phyloP scores from a whole-genome alignment of 2,797 vertebrate genomes.

The Lutjanus argentimaculatus region DNA sequence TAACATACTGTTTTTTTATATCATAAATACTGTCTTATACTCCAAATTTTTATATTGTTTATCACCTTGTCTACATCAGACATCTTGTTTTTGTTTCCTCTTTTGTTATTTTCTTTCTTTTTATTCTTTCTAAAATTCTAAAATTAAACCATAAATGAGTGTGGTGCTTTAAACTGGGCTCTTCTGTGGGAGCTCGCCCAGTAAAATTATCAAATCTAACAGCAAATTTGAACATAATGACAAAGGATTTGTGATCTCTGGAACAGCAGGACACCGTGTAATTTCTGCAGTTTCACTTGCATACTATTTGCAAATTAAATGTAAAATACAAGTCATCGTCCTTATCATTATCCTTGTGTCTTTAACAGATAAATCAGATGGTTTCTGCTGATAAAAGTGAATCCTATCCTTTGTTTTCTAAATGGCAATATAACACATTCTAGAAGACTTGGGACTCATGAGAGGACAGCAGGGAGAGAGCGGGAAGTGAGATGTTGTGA shows the following conservation, averaged over 20 bases:
- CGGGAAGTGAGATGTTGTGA: slow-evolving; percentile 60
- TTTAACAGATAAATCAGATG: slow-evolving; percentile 20
- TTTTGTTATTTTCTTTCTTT: too few relatives aligned
- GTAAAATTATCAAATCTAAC: not conserved
- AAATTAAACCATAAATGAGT: too few relatives aligned
- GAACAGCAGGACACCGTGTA: not conserved
- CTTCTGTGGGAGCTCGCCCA: not conserved
- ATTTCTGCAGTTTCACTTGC: not conserved
- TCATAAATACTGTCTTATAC: too few relatives aligned
- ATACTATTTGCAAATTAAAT: not conserved
- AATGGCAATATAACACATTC: slow-evolving; percentile 47
- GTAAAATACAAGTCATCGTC: too few relatives aligned
- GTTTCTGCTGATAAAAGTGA: slow-evolving; percentile 24
- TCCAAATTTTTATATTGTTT: too few relatives aligned
- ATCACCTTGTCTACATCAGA: too few relatives aligned
- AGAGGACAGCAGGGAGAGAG: slow-evolving; percentile 56
- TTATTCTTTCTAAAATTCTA: too few relatives aligned
- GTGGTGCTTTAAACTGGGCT: not conserved
- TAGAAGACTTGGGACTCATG: slow-evolving; percentile 34
- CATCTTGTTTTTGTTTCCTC: too few relatives aligned
- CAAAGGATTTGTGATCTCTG: not conserved
- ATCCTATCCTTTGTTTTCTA: slow-evolving; percentile 40
- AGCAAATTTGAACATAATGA: not conserved
- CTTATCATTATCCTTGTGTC: not conserved
- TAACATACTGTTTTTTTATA: too few relatives aligned